A percentile compares a stretch with the other conserved stretches of the same genome.
These are phyloP conservation scores for Microtus oregoni DNA, from an alignment of 2,113 vertebrate genomes.

Conservation along the genomic window DNA sequence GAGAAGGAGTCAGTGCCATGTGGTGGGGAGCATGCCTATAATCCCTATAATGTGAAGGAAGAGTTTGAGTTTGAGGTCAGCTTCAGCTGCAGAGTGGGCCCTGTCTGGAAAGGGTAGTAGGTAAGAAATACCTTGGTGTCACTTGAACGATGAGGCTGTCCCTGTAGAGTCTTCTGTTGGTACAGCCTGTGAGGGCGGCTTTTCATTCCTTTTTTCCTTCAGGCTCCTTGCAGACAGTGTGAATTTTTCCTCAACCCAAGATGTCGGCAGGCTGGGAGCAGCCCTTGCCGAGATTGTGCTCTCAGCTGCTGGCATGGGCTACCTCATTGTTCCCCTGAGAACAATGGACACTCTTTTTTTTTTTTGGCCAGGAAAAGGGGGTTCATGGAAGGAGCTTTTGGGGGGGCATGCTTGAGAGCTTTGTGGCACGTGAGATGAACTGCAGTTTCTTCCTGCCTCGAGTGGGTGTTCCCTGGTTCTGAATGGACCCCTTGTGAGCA, in stretches of 20 bases:
- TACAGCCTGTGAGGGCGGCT: background rate
- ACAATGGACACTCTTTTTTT: slow-evolving; percentile 86
- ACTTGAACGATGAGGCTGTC: background rate
- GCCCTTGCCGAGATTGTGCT: slow-evolving; percentile 81
- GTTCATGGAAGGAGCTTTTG: slow-evolving; percentile 83
- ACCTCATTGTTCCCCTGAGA: slow-evolving; percentile 78
- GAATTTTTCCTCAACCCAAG: slow-evolving; percentile 69
- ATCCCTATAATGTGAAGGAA: background rate
- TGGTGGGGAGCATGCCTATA: background rate
- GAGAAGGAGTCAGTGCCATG: background rate
- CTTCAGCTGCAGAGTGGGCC: background rate
- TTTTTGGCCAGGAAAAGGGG: slow-evolving; percentile 72
- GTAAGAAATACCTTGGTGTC: background rate
- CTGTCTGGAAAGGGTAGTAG: background rate
- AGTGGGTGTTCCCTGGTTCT: slow-evolving; percentile 83
- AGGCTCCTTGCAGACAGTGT: slow-evolving; percentile 74
- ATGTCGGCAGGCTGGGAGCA: slow-evolving; percentile 68
- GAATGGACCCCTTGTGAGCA: slow-evolving; percentile 86
- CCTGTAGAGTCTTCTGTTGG: background rate
- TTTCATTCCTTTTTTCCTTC: slow-evolving; percentile 69
- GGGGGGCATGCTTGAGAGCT: slow-evolving; percentile 82
- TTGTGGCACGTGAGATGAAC: slow-evolving; percentile 85
- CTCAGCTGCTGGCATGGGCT: slow-evolving; percentile 71
- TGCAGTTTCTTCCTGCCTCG: slow-evolving; percentile 85
- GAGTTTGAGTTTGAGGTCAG: background rate